These are phyloP conservation scores for Pemphigus obesinymphae DNA, from an alignment of 1,140 invertebrate genomes.

Conservation along the genomic window DNA sequence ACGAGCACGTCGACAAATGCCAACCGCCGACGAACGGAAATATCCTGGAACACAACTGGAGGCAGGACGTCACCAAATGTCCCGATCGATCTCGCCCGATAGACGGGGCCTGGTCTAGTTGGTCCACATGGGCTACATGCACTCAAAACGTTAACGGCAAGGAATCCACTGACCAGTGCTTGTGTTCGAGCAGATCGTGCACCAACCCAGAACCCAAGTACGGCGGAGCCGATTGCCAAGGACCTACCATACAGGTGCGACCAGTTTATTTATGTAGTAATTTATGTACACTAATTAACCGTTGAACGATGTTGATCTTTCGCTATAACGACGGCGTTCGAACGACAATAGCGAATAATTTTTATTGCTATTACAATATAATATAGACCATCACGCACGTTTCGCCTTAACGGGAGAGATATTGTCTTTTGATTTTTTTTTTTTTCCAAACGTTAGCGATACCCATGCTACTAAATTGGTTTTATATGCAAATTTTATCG, in stretches of 20 bases:
- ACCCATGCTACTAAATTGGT: not conserved
- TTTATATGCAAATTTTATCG: not conserved
- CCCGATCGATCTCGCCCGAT: conserved; percentile 58
- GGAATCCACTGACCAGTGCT: conserved; percentile 60
- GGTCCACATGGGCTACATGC: conserved; percentile 66
- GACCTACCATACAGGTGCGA: conserved; percentile 55
- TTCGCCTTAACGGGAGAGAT: not conserved
- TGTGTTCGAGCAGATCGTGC: conserved; percentile 72
- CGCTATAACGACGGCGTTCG: not conserved
- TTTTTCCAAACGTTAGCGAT: not conserved
- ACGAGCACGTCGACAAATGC: conserved; percentile 67
- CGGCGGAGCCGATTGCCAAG: conserved; percentile 64
- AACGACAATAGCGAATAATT: not conserved
- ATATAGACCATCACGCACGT: not conserved
- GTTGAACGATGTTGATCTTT: not conserved
- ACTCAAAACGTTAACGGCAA: conserved; percentile 50
- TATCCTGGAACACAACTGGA: conserved; percentile 61
- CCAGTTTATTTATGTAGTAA: not conserved
- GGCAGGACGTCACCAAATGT: conserved; percentile 62
- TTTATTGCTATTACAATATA: not conserved
- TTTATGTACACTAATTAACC: conserved; percentile 44
- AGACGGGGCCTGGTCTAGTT: conserved; percentile 64
- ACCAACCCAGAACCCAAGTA: conserved; percentile 76
- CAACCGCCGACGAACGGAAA: conserved; percentile 62
- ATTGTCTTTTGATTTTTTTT: not conserved